Evolutionary conservation across 2,888 invertebrate species (phyloP), one percentile per base, ranked within the genome.

Genomic region (Apamea monoglypha): DNA sequence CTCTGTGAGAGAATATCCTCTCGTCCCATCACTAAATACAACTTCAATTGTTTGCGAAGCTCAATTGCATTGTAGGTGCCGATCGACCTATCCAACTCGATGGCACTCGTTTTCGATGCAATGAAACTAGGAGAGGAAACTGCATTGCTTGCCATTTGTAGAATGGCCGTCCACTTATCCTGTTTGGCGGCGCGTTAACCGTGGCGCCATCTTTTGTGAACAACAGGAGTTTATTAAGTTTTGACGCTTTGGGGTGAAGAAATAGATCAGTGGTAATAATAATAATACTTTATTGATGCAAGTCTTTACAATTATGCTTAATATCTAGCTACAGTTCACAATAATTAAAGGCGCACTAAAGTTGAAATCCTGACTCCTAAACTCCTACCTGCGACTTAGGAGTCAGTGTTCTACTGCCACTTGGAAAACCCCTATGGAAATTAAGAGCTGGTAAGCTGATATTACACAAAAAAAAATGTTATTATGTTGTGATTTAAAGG

Each of bases 71-170:
- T 83, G 69, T 74, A 66, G 78, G 73, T 82, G 74, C 80, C 82
- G 71, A 81, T 84, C 79, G 83, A 82, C 70, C 81, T 73, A 82
- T 86, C 81, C 63, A 56, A 82, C 63, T 87, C 80, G 76, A 88
- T 87, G 73, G 86, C 83, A 76, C 80, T 81, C 75, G 80, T 76
- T 83, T 77, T 73, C 83, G 72, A 84, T 85, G 84, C 83, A 83
- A 88, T 87, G 83, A 78, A 88, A 89, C 82, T 84, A 70, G 78
- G 71, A 76, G 82, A 86, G 77, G 74, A 76, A 82, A 81, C 87
- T 74, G 72, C 80, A 81, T 75, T 78, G 84, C 81, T 63, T 66
- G 59, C 80, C 71, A 78, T 87, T 87, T 83, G 72, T 67, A 63
- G 66, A 78, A 85, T 83, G 36, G 76, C 73, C 66, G 69, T 72